phyloP scores from a whole-genome alignment of 2,113 vertebrate species.

The Sinosuthora webbiana region DNA sequence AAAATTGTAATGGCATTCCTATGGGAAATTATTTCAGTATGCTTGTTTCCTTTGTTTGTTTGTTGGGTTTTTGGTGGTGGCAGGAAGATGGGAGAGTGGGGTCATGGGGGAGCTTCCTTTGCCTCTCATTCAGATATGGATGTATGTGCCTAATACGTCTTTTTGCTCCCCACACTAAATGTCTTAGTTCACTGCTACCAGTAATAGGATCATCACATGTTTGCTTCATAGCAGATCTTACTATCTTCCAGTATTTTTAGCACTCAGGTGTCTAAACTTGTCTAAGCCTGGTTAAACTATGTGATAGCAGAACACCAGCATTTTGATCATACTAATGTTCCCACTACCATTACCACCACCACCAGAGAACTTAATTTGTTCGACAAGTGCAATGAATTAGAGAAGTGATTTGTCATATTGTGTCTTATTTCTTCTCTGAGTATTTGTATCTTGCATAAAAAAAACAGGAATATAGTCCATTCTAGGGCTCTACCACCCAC shows the following conservation, averaged over 20 bases:
- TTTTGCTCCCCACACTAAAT: background rate
- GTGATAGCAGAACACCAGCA: constrained; percentile 32
- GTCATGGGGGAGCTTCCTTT: background rate
- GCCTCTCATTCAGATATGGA: background rate
- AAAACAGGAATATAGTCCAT: background rate
- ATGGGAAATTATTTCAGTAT: background rate
- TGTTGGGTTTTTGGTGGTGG: background rate
- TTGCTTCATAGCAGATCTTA: constrained; percentile 37
- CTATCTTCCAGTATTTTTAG: constrained; percentile 44
- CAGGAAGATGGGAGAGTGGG: too few species aligned
- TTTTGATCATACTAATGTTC: background rate
- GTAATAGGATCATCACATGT: background rate
- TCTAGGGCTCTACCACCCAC: constrained; percentile 41
- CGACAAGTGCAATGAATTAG: constrained; percentile 57
- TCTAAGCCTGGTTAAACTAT: constrained; percentile 40
- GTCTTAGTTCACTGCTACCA: constrained; percentile 1
- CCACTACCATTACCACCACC: background rate
- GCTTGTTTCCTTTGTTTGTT: background rate
- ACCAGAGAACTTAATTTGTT: constrained; percentile 56
- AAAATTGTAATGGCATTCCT: background rate
- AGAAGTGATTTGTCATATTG: constrained; percentile 47
- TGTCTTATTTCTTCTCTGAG: constrained; percentile 6
- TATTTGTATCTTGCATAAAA: constrained; percentile 40
- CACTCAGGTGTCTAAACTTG: constrained; percentile 28
- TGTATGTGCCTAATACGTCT: background rate